Base-by-base conservation (phyloP, 2,113 vertebrate species). In the Raja brachyura region DNA sequence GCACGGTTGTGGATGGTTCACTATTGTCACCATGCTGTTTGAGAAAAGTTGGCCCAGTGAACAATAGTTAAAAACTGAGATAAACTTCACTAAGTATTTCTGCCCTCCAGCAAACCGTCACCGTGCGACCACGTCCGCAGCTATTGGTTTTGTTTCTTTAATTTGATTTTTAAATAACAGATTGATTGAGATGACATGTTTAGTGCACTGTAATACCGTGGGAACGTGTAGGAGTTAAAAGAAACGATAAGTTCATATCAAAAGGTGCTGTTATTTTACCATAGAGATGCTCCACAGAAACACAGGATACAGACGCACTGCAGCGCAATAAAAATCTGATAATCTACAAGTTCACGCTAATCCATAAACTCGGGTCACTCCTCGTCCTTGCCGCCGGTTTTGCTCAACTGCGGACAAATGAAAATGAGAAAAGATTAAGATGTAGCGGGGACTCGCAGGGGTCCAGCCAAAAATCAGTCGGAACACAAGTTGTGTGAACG, bases 381-480 rank as follows among this genome's bases (percentile, higher is more conserved):
- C 8, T 98, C 98, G 76, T 98, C 98, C 95, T 98, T 98, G 94
- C 97, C 98, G 95, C 98, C 98, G 3, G 98, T 98, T 98, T 97
- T 99, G 96, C 98, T 99, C 94, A 99, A 96, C 98, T 99, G 95
- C 56, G 95, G 96, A 94, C 95, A 93, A 94, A 94, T 95, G 94
- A 95, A 90, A 96, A 48, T 94, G 74, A 31, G 18, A 78, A 11
- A 63, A n/a, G 25, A 16, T 22, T 48, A 48, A 48, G 39, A 3
- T 48, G 0, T 48, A 3, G 39, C 39, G 39, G 39, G 3, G 39
- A 48, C 39, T 48, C 39, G 39, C 39, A 48, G 39, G 39, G 3
- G 39, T 48, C 3, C 39, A 48, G 39, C 39, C 39, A 48, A 3
- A 48, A 48, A 48, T 48, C 39, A 48, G 39, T 48, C 39, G 39